Percentiles rank a stretch among this genome's conserved stretches.
Conservation (phyloP, 30 jellyfish, hydroid and myxozoan genomes). For the Chironex yamaguchii region DNA sequence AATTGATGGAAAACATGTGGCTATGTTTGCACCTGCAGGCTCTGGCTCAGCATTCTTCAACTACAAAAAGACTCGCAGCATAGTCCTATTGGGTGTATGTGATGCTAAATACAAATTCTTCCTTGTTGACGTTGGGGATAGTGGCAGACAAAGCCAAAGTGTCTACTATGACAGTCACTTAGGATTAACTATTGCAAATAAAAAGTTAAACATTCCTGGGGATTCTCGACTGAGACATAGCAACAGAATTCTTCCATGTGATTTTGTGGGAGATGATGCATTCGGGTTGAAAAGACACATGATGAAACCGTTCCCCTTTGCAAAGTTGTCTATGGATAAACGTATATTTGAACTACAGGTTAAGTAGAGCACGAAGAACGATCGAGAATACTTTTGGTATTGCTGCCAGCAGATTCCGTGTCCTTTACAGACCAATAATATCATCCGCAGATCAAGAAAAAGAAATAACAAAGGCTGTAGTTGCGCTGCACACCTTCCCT, state of each 20-base stretch:
- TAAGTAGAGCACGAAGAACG: conserved; percentile 65
- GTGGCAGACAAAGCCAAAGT: conserved; percentile 20
- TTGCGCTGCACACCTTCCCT: conserved; percentile 63
- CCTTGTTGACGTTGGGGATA: conserved; percentile 10
- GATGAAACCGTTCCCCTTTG: conserved; percentile 78
- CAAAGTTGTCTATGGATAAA: conserved; percentile 15
- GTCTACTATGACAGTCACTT: conserved; percentile 26
- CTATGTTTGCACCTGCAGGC: neutral
- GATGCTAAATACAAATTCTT: neutral
- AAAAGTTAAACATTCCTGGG: neutral
- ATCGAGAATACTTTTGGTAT: conserved; percentile 75
- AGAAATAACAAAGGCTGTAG: conserved; percentile 48
- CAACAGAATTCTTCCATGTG: conserved; percentile 24
- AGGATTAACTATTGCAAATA: conserved; percentile 44
- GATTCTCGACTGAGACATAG: conserved; percentile 2
- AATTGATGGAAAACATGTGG: conserved; percentile 52
- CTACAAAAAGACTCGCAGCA: conserved; percentile 31
- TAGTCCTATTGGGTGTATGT: neutral
- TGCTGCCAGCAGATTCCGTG: conserved; percentile 60
- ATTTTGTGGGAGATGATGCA: conserved; percentile 71
- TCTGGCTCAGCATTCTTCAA: conserved; percentile 13
- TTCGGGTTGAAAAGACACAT: conserved; percentile 58
- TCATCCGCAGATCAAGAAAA: conserved; percentile 20
- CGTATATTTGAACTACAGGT: conserved; percentile 53
- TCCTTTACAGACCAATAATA: conserved; percentile 61